phyloP scores from a whole-genome alignment of 1,140 invertebrate species.

The Lucilia sericata region DNA sequence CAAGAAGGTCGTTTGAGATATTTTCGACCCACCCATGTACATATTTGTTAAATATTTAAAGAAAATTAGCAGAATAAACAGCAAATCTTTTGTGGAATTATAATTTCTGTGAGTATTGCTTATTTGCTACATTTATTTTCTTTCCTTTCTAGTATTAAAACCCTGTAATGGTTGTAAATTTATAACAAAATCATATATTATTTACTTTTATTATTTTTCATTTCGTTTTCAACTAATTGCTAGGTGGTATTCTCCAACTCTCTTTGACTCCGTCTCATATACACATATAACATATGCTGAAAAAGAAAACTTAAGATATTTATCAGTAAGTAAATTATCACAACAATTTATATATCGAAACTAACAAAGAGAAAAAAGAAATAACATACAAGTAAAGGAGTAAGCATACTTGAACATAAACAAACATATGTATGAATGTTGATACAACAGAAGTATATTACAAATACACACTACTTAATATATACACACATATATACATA shows the following conservation, averaged over 20 bases:
- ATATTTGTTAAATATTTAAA: no score
- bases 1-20: no score
- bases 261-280: background rate
- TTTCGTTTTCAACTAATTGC: slow-evolving; percentile 30
- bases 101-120: background rate
- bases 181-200: slow-evolving; percentile 22
- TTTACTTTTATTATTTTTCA: slow-evolving; percentile 23
- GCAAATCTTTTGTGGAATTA: background rate
- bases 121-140: background rate
- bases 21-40: no score
- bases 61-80: no score
- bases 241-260: background rate
- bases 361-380: background rate
- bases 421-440: no score
- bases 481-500: background rate
- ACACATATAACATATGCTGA: slow-evolving; percentile 23
- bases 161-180: slow-evolving; percentile 1
- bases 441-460: background rate
- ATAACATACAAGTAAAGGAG: background rate
- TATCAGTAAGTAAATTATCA: slow-evolving; percentile 35
- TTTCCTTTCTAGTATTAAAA: background rate
- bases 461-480: background rate
- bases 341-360: slow-evolving; percentile 30
- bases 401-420: no score
- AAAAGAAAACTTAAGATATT: slow-evolving; percentile 14